phyloP scores from a whole-genome alignment of 1,140 invertebrate genomes.

The Vanessa atalanta region DNA sequence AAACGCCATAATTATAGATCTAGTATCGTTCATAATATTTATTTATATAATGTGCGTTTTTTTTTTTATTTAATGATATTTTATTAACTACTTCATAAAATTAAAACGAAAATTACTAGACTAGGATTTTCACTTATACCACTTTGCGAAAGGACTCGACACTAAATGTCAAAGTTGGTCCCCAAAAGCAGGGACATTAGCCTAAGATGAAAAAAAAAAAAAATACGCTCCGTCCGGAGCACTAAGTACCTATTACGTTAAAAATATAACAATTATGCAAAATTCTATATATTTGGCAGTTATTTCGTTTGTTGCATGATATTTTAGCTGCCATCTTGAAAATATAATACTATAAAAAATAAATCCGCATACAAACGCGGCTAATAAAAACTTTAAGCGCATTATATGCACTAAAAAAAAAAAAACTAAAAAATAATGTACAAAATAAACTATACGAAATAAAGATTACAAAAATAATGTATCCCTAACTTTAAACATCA shows the following conservation, averaged over 20 bases:
- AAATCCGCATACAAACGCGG: conserved; percentile 38
- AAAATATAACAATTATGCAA: conserved; percentile 47
- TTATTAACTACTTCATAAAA: conserved; percentile 19
- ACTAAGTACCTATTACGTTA: conserved; percentile 54
- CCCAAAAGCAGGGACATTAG: conserved; percentile 34
- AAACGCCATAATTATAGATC: conserved; percentile 47
- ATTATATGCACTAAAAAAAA: conserved; percentile 51
- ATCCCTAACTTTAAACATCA: conserved; percentile 55
- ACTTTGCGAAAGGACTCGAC: conserved; percentile 38
- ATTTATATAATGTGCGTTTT: conserved; percentile 8
- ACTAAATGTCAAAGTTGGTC: conserved; percentile 44
- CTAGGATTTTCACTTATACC: conserved; percentile 47
- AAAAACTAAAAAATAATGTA: conserved; percentile 51
- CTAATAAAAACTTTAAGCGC: conserved; percentile 52
- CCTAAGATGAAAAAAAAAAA: conserved; percentile 42
- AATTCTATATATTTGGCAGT: conserved; percentile 60
- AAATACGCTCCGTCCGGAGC: conserved; percentile 33
- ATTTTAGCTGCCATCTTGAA: conserved; percentile 47
- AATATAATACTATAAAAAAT: conserved; percentile 59
- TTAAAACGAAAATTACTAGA: conserved; percentile 35
- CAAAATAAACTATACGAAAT: conserved; percentile 66
- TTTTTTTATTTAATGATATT: background rate
- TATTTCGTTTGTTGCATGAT: conserved; percentile 38
- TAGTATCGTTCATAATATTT: background rate
- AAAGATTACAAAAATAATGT: conserved; percentile 64